These are phyloP conservation scores for Drosophila mettleri DNA, from an alignment of 2,888 invertebrate genomes.

Conservation along the genomic window DNA sequence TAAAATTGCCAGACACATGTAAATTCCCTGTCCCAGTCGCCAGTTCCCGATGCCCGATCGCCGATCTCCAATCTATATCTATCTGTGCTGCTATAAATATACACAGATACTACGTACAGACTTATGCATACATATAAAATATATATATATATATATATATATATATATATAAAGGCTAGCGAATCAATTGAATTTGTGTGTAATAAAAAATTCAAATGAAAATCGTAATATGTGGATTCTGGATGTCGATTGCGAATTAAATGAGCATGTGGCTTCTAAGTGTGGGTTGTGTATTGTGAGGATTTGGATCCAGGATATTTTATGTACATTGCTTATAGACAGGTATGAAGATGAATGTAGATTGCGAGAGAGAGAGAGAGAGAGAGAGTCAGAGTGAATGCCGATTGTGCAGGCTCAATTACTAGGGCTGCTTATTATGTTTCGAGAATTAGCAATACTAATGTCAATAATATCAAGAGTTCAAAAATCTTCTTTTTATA, in stretches of 20 bases:
- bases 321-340: no score
- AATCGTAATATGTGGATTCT: slow-evolving; percentile 13
- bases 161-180: slow-evolving; percentile 30
- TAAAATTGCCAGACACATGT: slow-evolving; percentile 55
- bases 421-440: no score
- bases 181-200: slow-evolving; percentile 44
- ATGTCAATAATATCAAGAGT: no score
- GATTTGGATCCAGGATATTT: no score
- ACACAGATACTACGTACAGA: slow-evolving; percentile 7
- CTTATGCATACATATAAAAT: no score
- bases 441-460: no score
- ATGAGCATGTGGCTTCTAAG: no score
- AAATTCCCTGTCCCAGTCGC: slow-evolving; percentile 46
- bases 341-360: no score
- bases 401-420: background rate
- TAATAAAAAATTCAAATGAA: slow-evolving; percentile 45
- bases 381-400: no score
- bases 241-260: background rate
- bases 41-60: background rate
- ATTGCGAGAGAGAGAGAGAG: no score
- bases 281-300: background rate
- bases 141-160: no score
- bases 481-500: no score
- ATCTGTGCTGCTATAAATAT: background rate
- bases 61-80: background rate